Evolutionary conservation across 1,140 invertebrate genomes (phyloP).

Genomic region (Drosophila saltans): DNA sequence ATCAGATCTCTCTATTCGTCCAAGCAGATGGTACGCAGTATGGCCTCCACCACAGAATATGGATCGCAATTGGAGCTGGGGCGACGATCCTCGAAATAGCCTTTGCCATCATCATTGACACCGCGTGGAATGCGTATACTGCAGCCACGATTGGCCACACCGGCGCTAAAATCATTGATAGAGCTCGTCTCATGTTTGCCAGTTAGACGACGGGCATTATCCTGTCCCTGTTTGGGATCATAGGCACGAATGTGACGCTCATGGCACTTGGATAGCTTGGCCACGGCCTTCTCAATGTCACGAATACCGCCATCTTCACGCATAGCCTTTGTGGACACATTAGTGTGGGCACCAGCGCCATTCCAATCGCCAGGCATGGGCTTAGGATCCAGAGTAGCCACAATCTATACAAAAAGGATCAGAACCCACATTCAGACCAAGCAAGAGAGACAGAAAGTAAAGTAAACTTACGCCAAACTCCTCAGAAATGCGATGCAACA

Average conservation of each 20-base stretch:
- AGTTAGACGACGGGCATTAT: constrained; percentile 90
- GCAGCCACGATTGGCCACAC: constrained; percentile 89
- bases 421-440: neutral
- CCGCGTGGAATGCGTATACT: constrained; percentile 91
- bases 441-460: neutral
- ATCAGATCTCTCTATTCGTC: constrained; percentile 84
- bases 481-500: constrained; percentile 92
- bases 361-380: constrained; percentile 92
- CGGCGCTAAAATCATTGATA: constrained; percentile 91
- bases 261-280: constrained; percentile 90
- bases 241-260: constrained; percentile 92
- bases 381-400: constrained; percentile 90
- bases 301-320: constrained; percentile 88
- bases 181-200: constrained; percentile 90
- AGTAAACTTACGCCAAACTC: constrained; percentile 89
- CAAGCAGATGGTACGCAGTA: constrained; percentile 88
- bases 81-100: constrained; percentile 94
- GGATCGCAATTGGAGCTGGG: constrained; percentile 95
- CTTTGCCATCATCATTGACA: constrained; percentile 91
- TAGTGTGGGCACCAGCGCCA: constrained; percentile 92
- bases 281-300: constrained; percentile 84
- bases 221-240: constrained; percentile 90
- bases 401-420: constrained; percentile 55
- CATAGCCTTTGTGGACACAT: constrained; percentile 93
- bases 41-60: constrained; percentile 88